Percentiles rank a stretch among this genome's conserved stretches.
Conservation (phyloP, 2,113 vertebrate species). For the Mystacornis crossleyi region DNA sequence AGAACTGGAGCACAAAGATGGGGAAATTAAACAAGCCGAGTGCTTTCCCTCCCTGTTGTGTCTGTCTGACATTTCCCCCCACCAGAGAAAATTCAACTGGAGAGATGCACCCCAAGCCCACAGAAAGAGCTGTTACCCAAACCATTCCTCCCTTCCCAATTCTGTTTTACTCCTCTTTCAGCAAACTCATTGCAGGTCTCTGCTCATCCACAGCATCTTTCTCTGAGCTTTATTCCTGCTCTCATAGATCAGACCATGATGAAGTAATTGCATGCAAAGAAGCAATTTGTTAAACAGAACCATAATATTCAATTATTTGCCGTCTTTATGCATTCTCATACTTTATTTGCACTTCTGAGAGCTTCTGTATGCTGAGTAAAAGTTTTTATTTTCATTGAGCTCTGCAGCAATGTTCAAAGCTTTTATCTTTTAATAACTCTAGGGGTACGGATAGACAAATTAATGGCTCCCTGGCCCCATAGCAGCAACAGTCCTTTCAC, state of each 20-base stretch:
- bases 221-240: background rate
- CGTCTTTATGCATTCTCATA: background rate
- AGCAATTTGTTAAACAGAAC: slow-evolving; percentile 4
- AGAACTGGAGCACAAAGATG: background rate
- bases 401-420: background rate
- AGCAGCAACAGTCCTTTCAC: background rate
- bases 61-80: background rate
- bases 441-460: background rate
- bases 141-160: background rate
- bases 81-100: background rate
- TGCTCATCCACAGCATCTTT: background rate
- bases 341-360: slow-evolving; percentile 18
- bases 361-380: background rate
- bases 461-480: background rate
- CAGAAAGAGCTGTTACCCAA: background rate
- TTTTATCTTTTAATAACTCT: background rate
- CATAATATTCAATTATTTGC: background rate
- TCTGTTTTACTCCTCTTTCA: background rate
- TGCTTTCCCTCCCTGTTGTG: background rate
- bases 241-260: background rate
- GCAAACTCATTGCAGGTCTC: background rate
- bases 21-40: background rate
- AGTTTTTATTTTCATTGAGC: slow-evolving; percentile 15
- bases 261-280: background rate
- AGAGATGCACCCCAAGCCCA: background rate